Conservation (phyloP, 1,140 invertebrate species). For the Heliconius himera region DNA sequence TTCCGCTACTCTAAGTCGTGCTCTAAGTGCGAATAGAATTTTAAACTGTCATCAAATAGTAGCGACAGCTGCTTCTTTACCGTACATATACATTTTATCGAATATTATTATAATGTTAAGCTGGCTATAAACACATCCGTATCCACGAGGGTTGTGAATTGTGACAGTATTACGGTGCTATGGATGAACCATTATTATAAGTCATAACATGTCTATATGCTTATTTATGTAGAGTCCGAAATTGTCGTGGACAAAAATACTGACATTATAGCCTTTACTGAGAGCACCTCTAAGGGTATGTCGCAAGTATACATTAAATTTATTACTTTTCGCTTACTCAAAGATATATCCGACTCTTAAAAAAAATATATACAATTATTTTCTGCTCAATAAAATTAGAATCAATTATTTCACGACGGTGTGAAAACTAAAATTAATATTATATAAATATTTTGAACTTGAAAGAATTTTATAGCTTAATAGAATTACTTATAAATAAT, state of each 20-base stretch:
- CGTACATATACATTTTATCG: not conserved
- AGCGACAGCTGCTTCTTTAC: not conserved
- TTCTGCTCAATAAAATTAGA: too few relatives aligned
- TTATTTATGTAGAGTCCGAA: not conserved
- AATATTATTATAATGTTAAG: constrained; percentile 8
- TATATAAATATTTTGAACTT: too few relatives aligned
- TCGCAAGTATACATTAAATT: not conserved
- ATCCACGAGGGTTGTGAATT: constrained; percentile 17
- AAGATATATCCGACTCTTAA: too few relatives aligned
- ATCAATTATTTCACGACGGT: too few relatives aligned
- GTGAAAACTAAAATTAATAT: too few relatives aligned
- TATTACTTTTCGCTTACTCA: not conserved
- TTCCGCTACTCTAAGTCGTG: too few relatives aligned
- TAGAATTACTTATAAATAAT: not conserved
- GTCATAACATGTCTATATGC: not conserved
- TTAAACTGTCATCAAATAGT: not conserved
- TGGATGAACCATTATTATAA: constrained; percentile 13
- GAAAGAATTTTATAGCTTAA: not conserved
- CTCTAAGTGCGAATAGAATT: not conserved
- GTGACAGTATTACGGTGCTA: not conserved
- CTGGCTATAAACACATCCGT: constrained; percentile 17
- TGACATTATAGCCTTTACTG: too few relatives aligned
- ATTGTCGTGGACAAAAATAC: too few relatives aligned
- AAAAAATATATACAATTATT: too few relatives aligned
- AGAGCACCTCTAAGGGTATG: not conserved